These are phyloP conservation scores for Gandaritis pyraliata DNA, from an alignment of 2,888 invertebrate species.

Conservation along the genomic window DNA sequence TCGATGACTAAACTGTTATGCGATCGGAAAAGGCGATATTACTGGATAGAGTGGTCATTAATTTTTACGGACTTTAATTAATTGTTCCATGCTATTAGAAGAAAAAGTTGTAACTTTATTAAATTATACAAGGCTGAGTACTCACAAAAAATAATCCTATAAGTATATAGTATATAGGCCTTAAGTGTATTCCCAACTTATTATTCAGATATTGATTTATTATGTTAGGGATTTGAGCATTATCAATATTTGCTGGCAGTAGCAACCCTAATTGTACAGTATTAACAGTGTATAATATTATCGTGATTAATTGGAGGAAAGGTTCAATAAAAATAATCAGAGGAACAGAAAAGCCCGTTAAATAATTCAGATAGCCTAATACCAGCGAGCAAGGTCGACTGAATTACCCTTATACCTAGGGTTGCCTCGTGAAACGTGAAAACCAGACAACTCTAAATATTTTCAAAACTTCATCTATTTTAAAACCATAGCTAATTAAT, in stretches of 20 bases:
- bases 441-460: not conserved
- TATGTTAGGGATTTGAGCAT: too few species aligned
- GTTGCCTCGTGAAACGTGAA: slow-evolving; percentile 4
- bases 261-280: not conserved
- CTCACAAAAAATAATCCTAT: too few species aligned
- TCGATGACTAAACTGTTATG: slow-evolving; percentile 21
- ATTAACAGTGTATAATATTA: too few species aligned
- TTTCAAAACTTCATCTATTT: not conserved
- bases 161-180: too few species aligned
- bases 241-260: too few species aligned
- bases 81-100: not conserved
- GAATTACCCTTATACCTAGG: slow-evolving; percentile 30
- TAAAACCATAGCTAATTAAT: too few species aligned
- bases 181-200: too few species aligned
- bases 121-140: too few species aligned
- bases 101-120: too few species aligned
- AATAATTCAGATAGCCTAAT: slow-evolving; percentile 51
- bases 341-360: slow-evolving; percentile 44
- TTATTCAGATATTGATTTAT: too few species aligned
- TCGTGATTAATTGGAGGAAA: slow-evolving; percentile 15
- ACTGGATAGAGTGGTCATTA: slow-evolving; percentile 1
- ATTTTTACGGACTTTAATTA: slow-evolving; percentile 1
- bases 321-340: slow-evolving; percentile 41
- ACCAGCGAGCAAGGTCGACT: slow-evolving; percentile 43
- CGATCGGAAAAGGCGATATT: slow-evolving; percentile 6